A percentile compares a stretch with the other conserved stretches of the same genome.
These are phyloP conservation scores for Cynoglossus semilaevis DNA, from an alignment of 2,113 vertebrate species.

Conservation along the genomic window DNA sequence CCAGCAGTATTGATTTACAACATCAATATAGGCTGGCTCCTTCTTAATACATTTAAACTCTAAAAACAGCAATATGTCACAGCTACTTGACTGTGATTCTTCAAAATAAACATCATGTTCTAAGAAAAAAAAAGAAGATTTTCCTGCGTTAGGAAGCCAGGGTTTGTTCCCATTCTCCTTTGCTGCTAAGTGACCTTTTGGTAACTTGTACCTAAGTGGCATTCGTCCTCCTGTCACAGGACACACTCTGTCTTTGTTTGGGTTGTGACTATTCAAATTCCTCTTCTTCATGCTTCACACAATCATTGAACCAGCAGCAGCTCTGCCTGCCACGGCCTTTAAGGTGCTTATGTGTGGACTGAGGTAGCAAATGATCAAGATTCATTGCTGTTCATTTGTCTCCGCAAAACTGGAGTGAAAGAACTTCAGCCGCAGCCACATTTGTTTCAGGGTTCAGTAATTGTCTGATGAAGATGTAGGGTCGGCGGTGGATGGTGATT, in stretches of 20 bases:
- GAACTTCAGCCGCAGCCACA: conserved; percentile 47
- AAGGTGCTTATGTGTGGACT: conserved; percentile 51
- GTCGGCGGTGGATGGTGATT: conserved; percentile 16
- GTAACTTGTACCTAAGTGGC: conserved; percentile 64
- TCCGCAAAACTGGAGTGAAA: conserved; percentile 35
- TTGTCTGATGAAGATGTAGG: conserved; percentile 60
- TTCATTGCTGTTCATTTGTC: conserved; percentile 63
- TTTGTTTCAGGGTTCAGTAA: conserved; percentile 38
- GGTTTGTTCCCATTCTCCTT: conserved; percentile 45
- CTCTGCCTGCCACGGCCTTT: conserved; percentile 37
- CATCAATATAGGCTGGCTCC: conserved; percentile 63
- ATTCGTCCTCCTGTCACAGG: conserved; percentile 45
- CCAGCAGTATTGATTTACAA: conserved; percentile 64
- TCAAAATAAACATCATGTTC: conserved; percentile 51
- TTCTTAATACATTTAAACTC: conserved; percentile 63
- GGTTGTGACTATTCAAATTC: conserved; percentile 51
- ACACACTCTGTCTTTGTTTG: conserved; percentile 65
- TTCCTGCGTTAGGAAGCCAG: conserved; percentile 20
- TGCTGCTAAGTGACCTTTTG: conserved; percentile 67
- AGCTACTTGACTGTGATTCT: conserved; percentile 54
- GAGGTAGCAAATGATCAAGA: conserved; percentile 60
- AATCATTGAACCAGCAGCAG: conserved; percentile 43
- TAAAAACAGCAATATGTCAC: conserved; percentile 70
- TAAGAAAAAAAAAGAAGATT: conserved; percentile 16
- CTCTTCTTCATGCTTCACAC: conserved; percentile 54